phyloP scores from a whole-genome alignment of 2,113 vertebrate genomes.

The Hippocampus guttulatus region DNA sequence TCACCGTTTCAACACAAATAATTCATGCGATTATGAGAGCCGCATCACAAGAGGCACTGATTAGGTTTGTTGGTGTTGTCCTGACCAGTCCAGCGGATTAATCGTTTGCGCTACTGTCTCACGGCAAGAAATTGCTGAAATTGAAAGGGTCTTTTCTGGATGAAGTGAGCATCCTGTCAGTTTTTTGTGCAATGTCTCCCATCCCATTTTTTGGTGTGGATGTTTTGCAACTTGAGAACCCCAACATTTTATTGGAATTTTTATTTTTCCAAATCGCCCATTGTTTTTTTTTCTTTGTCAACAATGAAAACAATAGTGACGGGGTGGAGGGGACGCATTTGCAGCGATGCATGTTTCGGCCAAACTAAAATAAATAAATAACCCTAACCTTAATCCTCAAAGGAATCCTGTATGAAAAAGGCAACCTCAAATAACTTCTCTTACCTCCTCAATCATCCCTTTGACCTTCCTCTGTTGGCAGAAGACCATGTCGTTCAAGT shows the following conservation, averaged over 20 bases:
- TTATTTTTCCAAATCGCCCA: background rate
- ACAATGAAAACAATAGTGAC: background rate
- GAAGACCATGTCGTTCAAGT: constrained; percentile 97
- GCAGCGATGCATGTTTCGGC: background rate
- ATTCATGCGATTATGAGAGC: background rate
- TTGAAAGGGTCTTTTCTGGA: background rate
- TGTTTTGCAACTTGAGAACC: background rate
- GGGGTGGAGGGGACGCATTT: background rate
- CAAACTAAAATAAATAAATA: no score
- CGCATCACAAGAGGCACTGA: background rate
- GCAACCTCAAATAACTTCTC: constrained; percentile 14
- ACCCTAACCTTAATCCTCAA: no score
- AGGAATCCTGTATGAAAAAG: background rate
- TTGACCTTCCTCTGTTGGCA: constrained; percentile 98
- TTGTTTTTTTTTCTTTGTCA: background rate
- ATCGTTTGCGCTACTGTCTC: background rate
- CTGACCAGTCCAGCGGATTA: background rate
- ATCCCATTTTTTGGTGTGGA: background rate
- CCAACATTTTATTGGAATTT: background rate
- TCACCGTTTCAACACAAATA: constrained; percentile 5
- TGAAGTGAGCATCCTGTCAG: background rate
- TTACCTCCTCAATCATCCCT: constrained; percentile 96
- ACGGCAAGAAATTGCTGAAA: background rate
- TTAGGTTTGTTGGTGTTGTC: background rate
- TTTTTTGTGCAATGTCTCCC: background rate